A percentile compares a stretch with the other conserved stretches of the same genome.
phyloP scores from a whole-genome alignment of 2,113 vertebrate genomes.

The Toxotes chatareus region DNA sequence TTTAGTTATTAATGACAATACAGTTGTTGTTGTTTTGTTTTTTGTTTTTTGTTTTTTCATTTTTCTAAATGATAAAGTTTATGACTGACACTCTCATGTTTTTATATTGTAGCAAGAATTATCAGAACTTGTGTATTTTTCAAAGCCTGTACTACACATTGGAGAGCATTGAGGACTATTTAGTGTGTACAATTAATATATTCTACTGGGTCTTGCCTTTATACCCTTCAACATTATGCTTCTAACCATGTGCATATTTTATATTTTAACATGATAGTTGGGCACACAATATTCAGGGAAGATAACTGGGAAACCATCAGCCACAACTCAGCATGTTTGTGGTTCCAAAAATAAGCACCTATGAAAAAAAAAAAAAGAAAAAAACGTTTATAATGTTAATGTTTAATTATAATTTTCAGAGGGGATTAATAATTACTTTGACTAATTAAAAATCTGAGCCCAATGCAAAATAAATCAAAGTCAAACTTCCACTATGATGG shows the following conservation, averaged over 20 bases:
- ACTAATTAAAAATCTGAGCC: not conserved
- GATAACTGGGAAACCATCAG: not conserved
- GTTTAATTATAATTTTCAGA: not conserved
- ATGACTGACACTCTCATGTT: not conserved
- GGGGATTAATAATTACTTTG: not conserved
- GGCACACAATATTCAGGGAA: not conserved
- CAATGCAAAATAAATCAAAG: constrained; percentile 14
- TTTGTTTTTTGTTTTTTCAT: no score
- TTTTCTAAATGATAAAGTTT: not conserved
- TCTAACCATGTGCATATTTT: not conserved
- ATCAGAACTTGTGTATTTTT: not conserved
- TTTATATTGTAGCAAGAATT: not conserved
- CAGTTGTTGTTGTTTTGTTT: no score
- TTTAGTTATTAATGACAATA: no score
- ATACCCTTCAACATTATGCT: not conserved
- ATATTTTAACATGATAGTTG: not conserved
- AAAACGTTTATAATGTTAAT: not conserved
- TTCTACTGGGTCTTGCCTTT: not conserved
- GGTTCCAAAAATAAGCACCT: not conserved
- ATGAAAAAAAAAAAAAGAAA: not conserved
- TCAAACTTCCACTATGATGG: constrained; percentile 13
- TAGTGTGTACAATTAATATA: not conserved
- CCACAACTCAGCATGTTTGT: not conserved
- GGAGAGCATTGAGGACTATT: not conserved
- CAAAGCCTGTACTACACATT: not conserved